Base-by-base conservation (phyloP, 64 coral and sea anemone genomes). In the Platygyra sinensis region DNA sequence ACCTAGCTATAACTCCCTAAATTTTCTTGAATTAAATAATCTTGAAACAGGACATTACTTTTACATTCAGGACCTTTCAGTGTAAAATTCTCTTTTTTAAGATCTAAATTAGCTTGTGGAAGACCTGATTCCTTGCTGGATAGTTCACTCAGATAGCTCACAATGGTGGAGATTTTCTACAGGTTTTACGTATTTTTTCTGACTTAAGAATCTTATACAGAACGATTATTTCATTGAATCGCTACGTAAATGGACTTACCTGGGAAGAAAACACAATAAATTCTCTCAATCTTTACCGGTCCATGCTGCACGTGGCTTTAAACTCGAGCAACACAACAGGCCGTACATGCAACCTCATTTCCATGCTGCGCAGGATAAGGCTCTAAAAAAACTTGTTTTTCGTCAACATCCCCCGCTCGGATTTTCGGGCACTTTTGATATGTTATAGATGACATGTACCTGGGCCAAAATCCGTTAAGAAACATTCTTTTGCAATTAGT, bases 401-500 rank as follows among this genome's bases (percentile, higher is more conserved):
- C 15, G 83, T 72, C 83, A 74, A 29, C 64, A 51, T 73, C 64
- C 64, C 67, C 42, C 0, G 30, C 22, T 72, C 67, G 22, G 83
- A 86, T 86, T 86, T 73, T 86, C 29, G 22, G 64, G 22, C 24
- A 86, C 71, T 86, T 86, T 86, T 71, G 67, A 54, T 86, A 54
- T 72, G 67, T 86, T 72, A 16, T 52, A 73, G 64, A 86, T 67
- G 83, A 86, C 50, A 74, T 52, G 39, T 86, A 73, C 71, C 67
- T 86, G 64, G 38, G 54, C 71, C 63, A 74, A 73, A 86, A n/a
- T 9, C 65, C 83, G 67, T 86, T 60, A 86, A 25, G 1, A 73
- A 72, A 86, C 38, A n/a, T n/a, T 86, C 67, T 86, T 22, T 86
- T 86, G 83, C 83, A 73, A 86, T 86, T 86, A 72, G 83, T 86